Conservation (phyloP, 2,113 vertebrate genomes). For the Aldabrachelys gigantea region DNA sequence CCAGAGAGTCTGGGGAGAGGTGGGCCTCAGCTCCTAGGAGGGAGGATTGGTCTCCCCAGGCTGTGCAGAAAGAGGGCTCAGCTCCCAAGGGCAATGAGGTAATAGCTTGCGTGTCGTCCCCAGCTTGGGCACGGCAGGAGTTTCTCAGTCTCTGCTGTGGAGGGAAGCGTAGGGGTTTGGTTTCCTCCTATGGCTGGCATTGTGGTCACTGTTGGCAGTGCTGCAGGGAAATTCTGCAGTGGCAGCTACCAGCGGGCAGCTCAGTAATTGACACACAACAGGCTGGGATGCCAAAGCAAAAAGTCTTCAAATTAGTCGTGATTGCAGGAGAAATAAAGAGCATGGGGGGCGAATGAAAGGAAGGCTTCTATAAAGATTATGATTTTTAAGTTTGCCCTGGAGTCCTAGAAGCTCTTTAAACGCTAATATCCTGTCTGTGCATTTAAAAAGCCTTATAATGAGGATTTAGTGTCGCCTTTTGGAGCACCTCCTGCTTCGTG, state of each 20-base stretch:
- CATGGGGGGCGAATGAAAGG: slow-evolving; percentile 40
- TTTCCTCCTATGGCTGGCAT: accelerated
- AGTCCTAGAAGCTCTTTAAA: slow-evolving; percentile 62
- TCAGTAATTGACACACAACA: background rate
- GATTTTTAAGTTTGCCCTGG: slow-evolving; percentile 74
- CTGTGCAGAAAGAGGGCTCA: background rate
- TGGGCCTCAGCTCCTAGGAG: accelerated
- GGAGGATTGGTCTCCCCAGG: background rate
- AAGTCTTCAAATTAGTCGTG: slow-evolving; percentile 45
- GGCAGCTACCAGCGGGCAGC: background rate
- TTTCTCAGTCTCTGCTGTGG: accelerated
- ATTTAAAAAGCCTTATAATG: slow-evolving; percentile 59
- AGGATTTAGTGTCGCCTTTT: slow-evolving; percentile 38
- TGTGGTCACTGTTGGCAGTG: background rate
- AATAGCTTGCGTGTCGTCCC: accelerated
- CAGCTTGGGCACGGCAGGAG: accelerated
- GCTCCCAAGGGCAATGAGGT: background rate
- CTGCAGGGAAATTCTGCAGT: background rate
- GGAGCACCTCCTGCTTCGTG: background rate
- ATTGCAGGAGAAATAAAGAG: slow-evolving; percentile 61
- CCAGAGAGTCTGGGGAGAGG: accelerated
- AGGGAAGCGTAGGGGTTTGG: background rate
- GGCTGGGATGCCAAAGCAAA: slow-evolving; percentile 38
- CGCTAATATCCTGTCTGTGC: slow-evolving; percentile 60
- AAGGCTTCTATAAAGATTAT: slow-evolving; percentile 68